Conservation (phyloP, 1,140 invertebrate species). For the Diachasma alloeum region DNA sequence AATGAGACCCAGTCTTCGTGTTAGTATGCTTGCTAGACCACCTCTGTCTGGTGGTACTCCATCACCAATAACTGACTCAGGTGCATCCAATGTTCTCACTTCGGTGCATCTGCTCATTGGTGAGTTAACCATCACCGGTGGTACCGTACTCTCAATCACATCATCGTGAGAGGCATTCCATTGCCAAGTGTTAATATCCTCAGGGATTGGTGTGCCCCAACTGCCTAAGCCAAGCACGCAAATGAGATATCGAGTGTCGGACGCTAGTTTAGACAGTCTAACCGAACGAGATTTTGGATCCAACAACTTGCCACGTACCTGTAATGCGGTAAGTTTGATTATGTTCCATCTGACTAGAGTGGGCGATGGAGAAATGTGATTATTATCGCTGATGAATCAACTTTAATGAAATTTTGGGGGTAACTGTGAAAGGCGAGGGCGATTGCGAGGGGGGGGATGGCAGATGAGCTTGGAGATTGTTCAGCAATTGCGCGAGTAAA, state of each 20-base stretch:
- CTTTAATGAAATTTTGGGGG: not conserved
- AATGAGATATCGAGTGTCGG: slow-evolving; percentile 83
- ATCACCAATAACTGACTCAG: slow-evolving; percentile 69
- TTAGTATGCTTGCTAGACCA: slow-evolving; percentile 71
- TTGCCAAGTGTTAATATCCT: slow-evolving; percentile 53
- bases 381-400: not conserved
- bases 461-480: not conserved
- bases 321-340: slow-evolving; percentile 41
- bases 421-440: too few relatives aligned
- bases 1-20: slow-evolving; percentile 81
- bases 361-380: not conserved
- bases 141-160: slow-evolving; percentile 65
- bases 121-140: slow-evolving; percentile 76
- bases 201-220: slow-evolving; percentile 64
- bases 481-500: too few relatives aligned
- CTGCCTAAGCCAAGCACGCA: slow-evolving; percentile 87
- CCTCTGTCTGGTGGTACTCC: slow-evolving; percentile 74
- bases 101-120: slow-evolving; percentile 79
- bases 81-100: slow-evolving; percentile 77
- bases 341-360: not conserved
- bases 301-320: slow-evolving; percentile 78
- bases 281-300: slow-evolving; percentile 77
- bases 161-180: slow-evolving; percentile 66
- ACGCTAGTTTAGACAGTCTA: slow-evolving; percentile 75
- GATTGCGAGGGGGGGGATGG: not conserved